These are phyloP conservation scores for Macrosteles quadrilineatus DNA, from an alignment of 1,140 invertebrate species.

Conservation along the genomic window DNA sequence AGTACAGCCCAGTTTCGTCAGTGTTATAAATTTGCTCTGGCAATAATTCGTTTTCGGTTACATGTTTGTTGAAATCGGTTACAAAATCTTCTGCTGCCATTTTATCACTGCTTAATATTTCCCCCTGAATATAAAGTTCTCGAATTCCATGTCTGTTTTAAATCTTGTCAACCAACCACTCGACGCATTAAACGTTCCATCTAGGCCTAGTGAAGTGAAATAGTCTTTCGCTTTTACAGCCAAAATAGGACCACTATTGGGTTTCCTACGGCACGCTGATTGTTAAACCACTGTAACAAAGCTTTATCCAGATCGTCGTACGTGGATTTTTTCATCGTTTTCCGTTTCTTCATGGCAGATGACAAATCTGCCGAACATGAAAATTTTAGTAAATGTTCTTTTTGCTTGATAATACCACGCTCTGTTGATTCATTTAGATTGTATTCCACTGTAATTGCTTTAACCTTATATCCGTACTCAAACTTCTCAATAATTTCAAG, in stretches of 20 bases:
- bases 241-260: neutral
- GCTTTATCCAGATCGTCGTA: neutral
- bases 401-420: neutral
- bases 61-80: neutral
- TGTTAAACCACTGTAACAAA: neutral
- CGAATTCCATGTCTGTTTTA: neutral
- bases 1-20: slow-evolving; percentile 49
- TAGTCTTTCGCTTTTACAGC: neutral
- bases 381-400: neutral
- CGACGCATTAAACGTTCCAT: neutral
- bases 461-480: neutral
- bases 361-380: neutral
- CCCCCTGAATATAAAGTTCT: neutral
- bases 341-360: neutral
- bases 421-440: neutral
- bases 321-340: neutral
- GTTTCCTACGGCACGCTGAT: neutral
- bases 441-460: neutral
- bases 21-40: slow-evolving; percentile 49
- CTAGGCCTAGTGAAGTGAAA: neutral
- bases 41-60: neutral
- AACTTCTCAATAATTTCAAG: slow-evolving; percentile 15
- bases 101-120: slow-evolving; percentile 1
- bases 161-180: neutral
- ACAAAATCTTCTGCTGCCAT: neutral